These are phyloP conservation scores for Bolinopsis microptera DNA, from an alignment of 37 sponge, comb jelly and placozoan species.

Conservation along the genomic window DNA sequence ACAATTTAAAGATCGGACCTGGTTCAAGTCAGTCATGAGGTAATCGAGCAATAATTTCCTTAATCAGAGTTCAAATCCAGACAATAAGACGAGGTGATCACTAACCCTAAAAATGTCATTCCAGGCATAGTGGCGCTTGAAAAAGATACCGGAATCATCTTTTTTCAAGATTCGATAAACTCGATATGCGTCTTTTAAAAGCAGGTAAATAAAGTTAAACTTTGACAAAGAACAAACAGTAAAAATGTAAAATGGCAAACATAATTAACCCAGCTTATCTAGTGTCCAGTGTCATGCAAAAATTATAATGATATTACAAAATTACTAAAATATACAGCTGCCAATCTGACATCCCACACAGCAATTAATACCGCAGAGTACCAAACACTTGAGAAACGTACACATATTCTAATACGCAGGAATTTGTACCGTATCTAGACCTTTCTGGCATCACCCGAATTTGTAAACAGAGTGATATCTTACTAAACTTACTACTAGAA, in stretches of 20 bases:
- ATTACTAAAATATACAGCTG: not conserved
- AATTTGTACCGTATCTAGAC: too few relatives aligned
- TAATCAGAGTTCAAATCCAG: not conserved
- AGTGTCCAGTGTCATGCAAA: not conserved
- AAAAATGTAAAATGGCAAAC: not conserved
- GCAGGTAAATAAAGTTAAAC: not conserved
- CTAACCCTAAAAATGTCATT: too few relatives aligned
- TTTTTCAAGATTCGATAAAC: too few relatives aligned
- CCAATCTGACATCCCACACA: not conserved
- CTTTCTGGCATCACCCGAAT: too few relatives aligned
- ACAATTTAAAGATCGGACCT: not conserved
- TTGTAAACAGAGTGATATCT: not conserved
- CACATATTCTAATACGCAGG: too few relatives aligned
- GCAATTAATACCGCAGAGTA: too few relatives aligned
- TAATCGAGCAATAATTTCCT: not conserved
- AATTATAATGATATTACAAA: not conserved
- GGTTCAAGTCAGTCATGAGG: not conserved
- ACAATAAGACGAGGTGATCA: too few relatives aligned
- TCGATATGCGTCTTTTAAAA: too few relatives aligned
- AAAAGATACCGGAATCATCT: too few relatives aligned
- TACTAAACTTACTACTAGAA: not conserved
- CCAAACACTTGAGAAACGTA: too few relatives aligned
- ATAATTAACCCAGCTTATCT: not conserved
- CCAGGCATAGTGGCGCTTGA: too few relatives aligned
- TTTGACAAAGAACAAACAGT: not conserved